These are phyloP conservation scores for Lasioglossum villosulum DNA, from an alignment of 2,888 invertebrate genomes.

Conservation along the genomic window DNA sequence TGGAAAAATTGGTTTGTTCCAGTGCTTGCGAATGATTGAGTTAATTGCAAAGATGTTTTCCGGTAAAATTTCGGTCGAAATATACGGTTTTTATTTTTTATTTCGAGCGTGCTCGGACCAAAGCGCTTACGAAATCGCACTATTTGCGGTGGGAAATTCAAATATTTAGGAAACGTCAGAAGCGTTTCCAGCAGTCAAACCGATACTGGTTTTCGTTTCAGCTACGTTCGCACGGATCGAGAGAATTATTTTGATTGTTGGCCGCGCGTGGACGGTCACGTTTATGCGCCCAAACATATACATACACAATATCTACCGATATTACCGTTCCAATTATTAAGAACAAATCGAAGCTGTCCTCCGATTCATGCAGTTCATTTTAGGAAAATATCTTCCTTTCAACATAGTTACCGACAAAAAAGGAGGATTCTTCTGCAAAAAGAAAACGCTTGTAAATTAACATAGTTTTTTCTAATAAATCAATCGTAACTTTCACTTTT, in stretches of 20 bases:
- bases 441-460: no score
- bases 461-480: no score
- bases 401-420: no score
- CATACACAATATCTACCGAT: slow-evolving; percentile 22
- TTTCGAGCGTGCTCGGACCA: slow-evolving; percentile 5
- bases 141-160: slow-evolving; percentile 44
- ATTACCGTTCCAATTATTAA: neutral
- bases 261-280: slow-evolving; percentile 45
- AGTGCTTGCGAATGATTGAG: neutral
- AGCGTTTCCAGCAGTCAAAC: slow-evolving; percentile 40
- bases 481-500: no score
- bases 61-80: neutral
- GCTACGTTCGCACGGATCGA: slow-evolving; percentile 23
- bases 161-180: slow-evolving; percentile 60
- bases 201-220: slow-evolving; percentile 58
- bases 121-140: slow-evolving; percentile 49
- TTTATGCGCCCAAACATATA: slow-evolving; percentile 38
- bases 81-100: slow-evolving; percentile 31
- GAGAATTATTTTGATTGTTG: slow-evolving; percentile 58
- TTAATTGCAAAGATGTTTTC: slow-evolving; percentile 4
- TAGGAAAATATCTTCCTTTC: neutral
- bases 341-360: neutral
- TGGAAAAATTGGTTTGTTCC: neutral
- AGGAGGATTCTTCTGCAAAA: no score
- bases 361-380: neutral